Base-by-base conservation (phyloP, 2,888 invertebrate genomes). In the Lepidocyrtoides sp. region DNA sequence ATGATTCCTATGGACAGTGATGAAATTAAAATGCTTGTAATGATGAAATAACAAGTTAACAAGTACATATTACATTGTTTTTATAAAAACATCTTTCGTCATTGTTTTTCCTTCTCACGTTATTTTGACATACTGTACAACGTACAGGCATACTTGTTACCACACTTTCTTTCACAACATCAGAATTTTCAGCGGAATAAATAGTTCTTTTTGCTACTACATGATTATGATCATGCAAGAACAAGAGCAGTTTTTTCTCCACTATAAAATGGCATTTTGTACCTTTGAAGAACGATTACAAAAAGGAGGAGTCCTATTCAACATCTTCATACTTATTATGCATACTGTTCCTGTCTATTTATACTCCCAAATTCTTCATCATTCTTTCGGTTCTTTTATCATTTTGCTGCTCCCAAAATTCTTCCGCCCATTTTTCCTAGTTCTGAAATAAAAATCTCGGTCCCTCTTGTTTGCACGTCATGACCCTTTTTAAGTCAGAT, bases 401-500 rank as follows among this genome's bases (percentile, higher is more conserved):
- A 57, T 57, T 82, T 51, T 10, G 23, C 63, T 82, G n/a, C 44
- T 63, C 8, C n/a, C 48, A 1, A 77, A 36, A 77, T 66, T 29
- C 81, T 17, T 29, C 60, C n/a, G n/a, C 12, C 4, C 29, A 29
- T 2, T 4, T 29, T 44, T 26, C 44, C 32, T 60, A n/a, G n/a
- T 26, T 44, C 12, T 23, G 4, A 17, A 69, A 48, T 51, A 32
- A 82, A 77, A 63, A 17, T 63, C 51, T 77, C 23, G 29, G 23
- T 14, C 41, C 85, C 8, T 36, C 86, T 86, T 86, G 81, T 88
- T 88, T 88, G 87, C 87, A 87, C 63, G 60, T 77, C 87, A 87
- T 63, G 87, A 63, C 66, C 87, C 69, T n/a, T 88, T 88, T 88
- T 66, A 44, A 63, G 77, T 54, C 72, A 85, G 54, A 85, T 72